phyloP scores from a whole-genome alignment of 2,113 vertebrate species.

The Lontra canadensis region DNA sequence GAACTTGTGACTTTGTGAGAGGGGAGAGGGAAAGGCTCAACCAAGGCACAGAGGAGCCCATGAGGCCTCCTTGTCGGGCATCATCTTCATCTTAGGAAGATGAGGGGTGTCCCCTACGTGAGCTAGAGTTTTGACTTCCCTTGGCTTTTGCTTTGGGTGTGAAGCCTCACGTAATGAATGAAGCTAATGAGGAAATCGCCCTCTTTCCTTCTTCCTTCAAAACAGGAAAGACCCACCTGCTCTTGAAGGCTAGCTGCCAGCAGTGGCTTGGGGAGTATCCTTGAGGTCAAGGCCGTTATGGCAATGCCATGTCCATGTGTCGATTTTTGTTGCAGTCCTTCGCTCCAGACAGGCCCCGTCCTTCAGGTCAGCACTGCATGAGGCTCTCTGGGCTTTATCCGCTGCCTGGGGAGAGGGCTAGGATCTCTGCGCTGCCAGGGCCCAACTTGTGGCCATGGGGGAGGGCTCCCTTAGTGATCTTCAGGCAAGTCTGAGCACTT shows the following conservation, averaged over 20 bases:
- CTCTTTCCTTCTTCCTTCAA: background rate
- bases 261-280: background rate
- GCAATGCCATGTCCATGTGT: background rate
- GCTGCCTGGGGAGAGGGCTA: background rate
- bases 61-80: background rate
- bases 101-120: fast-evolving
- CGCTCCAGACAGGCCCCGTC: background rate
- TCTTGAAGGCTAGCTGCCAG: background rate
- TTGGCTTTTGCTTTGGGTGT: background rate
- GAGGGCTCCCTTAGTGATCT: background rate
- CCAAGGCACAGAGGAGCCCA: background rate
- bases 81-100: background rate
- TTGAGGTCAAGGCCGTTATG: background rate
- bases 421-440: background rate
- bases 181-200: background rate
- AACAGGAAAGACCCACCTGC: background rate
- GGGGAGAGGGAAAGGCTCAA: background rate
- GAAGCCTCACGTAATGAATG: background rate
- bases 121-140: background rate
- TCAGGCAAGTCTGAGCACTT: background rate
- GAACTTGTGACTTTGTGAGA: no score
- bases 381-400: background rate
- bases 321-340: background rate
- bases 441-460: background rate
- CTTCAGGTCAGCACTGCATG: no score